Evolutionary conservation across 2,888 invertebrate genomes (phyloP), one percentile per base, ranked within the genome.

Genomic region (Spialia ferax): DNA sequence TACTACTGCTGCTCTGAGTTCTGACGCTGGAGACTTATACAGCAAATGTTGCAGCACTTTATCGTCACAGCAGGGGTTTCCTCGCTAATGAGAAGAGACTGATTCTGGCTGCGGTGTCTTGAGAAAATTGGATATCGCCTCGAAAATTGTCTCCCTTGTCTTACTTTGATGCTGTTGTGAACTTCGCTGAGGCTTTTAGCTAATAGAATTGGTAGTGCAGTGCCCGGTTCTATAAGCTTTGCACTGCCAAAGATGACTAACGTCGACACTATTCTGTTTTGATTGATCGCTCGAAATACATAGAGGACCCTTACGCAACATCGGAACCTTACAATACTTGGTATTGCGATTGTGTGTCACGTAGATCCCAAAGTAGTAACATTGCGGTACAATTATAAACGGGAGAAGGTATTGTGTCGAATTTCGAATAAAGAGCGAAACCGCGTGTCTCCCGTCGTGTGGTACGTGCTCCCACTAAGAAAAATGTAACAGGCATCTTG

Each of bases 401-500:
- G 77, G 77, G 76, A 75, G 78, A 75, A 75, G 74, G 77, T 84
- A 85, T 87, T 87, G 79, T 81, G 81, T 80, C 75, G 79, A 78
- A 75, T 78, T 82, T 80, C 76, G 75, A 80, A 80, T 80, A 83
- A 84, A 81, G 78, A 78, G 73, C 75, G 76, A 73, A 77, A 68
- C 74, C 77, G 80, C 77, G 78, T 81, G 83, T 83, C 83, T 80
- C 87, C 87, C 79, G 84, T 75, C 70, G 87, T 78, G 87, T 78
- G 82, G 82, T 88, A 91, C 89, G 91, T 92, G 89, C 86, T 85
- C 76, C 79, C 78, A 81, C 86, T 84, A 82, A 88, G 87, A 88
- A 89, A 87, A 92, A 91, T 90, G 87, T 88, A 78, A 82, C 81
- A 85, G 85, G 91, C 84, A 91, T 93, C 87, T 91, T 84, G 85